phyloP scores from a whole-genome alignment of 2,888 invertebrate genomes.

The Branchipolynoe longqiensis region DNA sequence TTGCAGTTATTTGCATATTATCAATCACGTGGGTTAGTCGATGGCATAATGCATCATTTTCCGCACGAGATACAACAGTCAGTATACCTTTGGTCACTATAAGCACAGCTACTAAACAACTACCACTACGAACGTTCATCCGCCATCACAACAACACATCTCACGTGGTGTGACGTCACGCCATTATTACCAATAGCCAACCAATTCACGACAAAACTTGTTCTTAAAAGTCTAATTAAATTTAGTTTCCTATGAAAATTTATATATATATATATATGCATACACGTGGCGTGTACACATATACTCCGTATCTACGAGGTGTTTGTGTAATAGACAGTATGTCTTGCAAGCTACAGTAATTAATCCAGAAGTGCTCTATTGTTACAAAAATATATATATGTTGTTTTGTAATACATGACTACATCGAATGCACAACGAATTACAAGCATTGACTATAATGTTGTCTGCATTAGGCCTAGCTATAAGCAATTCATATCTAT shows the following conservation, averaged over 20 bases:
- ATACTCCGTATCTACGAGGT: too few species aligned
- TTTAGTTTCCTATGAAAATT: background rate
- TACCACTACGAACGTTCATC: conserved; percentile 48
- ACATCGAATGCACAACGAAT: conserved; percentile 13
- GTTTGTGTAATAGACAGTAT: too few species aligned
- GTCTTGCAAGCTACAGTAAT: too few species aligned
- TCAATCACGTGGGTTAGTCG: background rate
- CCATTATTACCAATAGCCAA: conserved; percentile 55
- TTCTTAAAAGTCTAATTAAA: background rate
- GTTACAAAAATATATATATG: conserved; percentile 12
- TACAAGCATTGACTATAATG: conserved; percentile 22
- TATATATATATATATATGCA: conserved; percentile 40
- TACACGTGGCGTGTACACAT: conserved; percentile 29
- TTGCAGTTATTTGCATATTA: background rate
- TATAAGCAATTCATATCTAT: conserved; percentile 1
- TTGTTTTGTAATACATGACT: conserved; percentile 13
- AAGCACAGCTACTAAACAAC: conserved; percentile 56
- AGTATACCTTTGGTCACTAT: conserved; percentile 41
- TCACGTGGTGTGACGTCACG: conserved; percentile 57
- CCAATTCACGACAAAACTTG: conserved; percentile 51
- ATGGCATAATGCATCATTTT: conserved; percentile 28
- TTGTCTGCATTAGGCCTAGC: background rate
- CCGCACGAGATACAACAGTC: conserved; percentile 43
- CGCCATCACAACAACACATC: conserved; percentile 53
- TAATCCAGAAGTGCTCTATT: too few species aligned